Percentiles rank a stretch among this genome's conserved stretches.
phyloP scores from a whole-genome alignment of 2,113 vertebrate genomes.

The Clarias magur region DNA sequence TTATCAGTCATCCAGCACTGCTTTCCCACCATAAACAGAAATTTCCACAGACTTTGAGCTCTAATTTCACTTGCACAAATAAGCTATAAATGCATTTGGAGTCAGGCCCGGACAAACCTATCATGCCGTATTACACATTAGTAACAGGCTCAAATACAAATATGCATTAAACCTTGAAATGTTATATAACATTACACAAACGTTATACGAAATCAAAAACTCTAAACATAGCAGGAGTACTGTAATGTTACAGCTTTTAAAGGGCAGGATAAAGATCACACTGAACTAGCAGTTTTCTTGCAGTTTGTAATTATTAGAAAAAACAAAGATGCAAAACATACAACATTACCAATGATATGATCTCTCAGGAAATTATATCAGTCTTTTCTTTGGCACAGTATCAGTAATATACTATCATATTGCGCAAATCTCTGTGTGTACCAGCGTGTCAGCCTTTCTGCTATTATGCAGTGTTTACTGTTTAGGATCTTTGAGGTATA shows the following conservation, averaged over 20 bases:
- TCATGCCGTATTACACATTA: not conserved
- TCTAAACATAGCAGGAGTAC: not conserved
- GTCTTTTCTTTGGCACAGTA: no score
- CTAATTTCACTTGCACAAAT: not conserved
- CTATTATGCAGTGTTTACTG: not conserved
- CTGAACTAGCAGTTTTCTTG: not conserved
- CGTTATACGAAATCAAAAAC: not conserved
- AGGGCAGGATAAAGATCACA: not conserved
- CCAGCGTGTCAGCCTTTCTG: not conserved
- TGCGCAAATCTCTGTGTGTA: no score
- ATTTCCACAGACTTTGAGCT: conserved; percentile 13
- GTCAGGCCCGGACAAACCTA: no score
- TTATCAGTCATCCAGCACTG: conserved; percentile 62
- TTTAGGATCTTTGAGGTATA: not conserved
- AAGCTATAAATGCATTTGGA: not conserved
- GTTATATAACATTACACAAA: not conserved
- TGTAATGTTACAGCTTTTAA: not conserved
- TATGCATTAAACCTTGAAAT: not conserved
- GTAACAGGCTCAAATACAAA: not conserved
- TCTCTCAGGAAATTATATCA: no score
- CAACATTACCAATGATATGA: not conserved
- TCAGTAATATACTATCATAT: no score
- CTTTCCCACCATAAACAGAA: conserved; percentile 32
- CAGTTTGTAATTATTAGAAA: not conserved
- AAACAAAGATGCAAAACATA: not conserved